These are phyloP conservation scores for Picus viridis DNA, from an alignment of 2,797 vertebrate genomes.

Conservation along the genomic window DNA sequence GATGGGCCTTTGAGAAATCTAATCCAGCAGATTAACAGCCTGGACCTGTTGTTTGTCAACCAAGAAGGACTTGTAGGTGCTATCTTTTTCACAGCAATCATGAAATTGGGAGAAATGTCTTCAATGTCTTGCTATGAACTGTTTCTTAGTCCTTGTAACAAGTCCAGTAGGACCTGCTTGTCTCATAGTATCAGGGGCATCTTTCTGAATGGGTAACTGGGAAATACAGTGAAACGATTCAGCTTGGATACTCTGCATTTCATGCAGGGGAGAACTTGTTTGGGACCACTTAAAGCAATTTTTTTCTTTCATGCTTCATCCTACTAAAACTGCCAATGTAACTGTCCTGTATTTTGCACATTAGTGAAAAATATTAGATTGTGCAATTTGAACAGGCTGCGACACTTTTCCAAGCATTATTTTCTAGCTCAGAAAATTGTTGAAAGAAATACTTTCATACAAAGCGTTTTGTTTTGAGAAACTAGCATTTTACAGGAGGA, in stretches of 20 bases:
- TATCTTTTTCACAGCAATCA: too few species aligned
- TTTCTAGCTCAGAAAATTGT: neutral
- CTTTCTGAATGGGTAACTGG: neutral
- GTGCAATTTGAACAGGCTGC: neutral
- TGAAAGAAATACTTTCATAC: neutral
- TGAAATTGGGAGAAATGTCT: neutral
- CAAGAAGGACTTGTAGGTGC: too few species aligned
- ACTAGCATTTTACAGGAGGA: neutral
- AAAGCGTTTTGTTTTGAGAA: too few species aligned
- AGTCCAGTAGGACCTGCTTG: neutral
- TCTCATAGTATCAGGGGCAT: too few species aligned
- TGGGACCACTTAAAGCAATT: neutral
- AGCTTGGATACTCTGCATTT: neutral
- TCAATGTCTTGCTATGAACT: neutral
- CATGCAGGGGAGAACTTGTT: fast-evolving
- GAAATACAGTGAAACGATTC: neutral
- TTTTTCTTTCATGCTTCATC: neutral
- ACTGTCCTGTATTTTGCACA: neutral
- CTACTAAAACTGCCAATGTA: neutral
- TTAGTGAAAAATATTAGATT: neutral
- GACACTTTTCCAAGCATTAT: neutral
- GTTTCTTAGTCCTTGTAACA: neutral
- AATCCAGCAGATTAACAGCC: too few species aligned
- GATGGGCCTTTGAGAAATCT: too few species aligned
- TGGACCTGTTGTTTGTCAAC: too few species aligned